A percentile compares a stretch with the other conserved stretches of the same genome.
Conservation (phyloP, 2,888 invertebrate genomes). For the Xanthorhoe designata region DNA sequence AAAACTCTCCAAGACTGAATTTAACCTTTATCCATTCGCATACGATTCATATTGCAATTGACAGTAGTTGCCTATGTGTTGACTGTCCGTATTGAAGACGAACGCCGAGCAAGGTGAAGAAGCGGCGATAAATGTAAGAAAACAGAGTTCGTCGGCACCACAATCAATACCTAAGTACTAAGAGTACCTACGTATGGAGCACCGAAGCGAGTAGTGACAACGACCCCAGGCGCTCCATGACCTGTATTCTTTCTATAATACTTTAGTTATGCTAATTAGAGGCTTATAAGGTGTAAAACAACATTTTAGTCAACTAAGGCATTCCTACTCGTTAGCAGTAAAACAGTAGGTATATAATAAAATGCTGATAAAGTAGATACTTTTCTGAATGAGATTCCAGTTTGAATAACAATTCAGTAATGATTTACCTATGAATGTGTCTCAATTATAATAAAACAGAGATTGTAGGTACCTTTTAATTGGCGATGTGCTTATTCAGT, state of each 20-base stretch:
- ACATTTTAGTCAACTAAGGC: too few relatives aligned
- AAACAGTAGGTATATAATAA: too few relatives aligned
- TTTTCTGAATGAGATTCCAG: too few relatives aligned
- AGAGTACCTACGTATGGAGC: constrained; percentile 46
- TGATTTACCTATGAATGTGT: too few relatives aligned
- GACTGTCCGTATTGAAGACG: not conserved
- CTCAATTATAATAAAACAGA: too few relatives aligned
- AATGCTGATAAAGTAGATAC: too few relatives aligned
- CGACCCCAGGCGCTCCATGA: constrained; percentile 57
- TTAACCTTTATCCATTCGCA: too few relatives aligned
- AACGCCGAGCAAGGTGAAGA: constrained; percentile 31
- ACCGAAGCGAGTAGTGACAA: constrained; percentile 56
- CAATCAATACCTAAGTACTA: constrained; percentile 66
- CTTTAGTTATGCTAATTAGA: not conserved
- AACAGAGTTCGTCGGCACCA: constrained; percentile 59
- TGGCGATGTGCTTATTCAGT: too few relatives aligned
- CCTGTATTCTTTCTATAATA: constrained; percentile 42
- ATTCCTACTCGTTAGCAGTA: too few relatives aligned
- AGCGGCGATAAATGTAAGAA: constrained; percentile 39
- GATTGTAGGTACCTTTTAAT: too few relatives aligned
- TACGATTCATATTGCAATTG: not conserved
- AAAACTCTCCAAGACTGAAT: not conserved
- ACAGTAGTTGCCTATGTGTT: not conserved
- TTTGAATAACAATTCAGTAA: too few relatives aligned
- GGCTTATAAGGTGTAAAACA: too few relatives aligned